phyloP scores from a whole-genome alignment of 1,140 invertebrate species.

The Drosophila grimshawi region DNA sequence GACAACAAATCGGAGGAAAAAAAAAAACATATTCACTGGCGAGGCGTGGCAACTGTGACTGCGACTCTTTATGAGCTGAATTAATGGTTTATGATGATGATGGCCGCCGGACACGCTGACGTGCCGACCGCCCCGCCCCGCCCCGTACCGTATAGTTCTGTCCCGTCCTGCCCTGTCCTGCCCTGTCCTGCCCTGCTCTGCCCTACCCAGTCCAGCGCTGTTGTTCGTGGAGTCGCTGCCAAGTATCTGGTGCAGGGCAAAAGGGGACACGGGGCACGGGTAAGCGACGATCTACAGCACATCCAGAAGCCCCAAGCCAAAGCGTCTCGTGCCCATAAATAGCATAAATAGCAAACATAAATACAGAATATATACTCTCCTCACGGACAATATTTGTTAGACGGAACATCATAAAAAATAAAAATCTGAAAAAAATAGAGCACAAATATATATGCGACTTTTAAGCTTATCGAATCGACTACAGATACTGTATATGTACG shows the following conservation, averaged over 20 bases:
- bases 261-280: neutral
- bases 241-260: constrained; percentile 4
- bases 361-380: constrained; percentile 3
- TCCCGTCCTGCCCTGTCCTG: too few species aligned
- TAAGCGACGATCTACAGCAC: neutral
- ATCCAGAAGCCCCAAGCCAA: neutral
- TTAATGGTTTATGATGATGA: constrained; percentile 75
- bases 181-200: too few species aligned
- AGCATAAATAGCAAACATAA: neutral
- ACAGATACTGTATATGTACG: too few species aligned
- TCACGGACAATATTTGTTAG: too few species aligned
- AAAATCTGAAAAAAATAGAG: too few species aligned
- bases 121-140: constrained; percentile 26
- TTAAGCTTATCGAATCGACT: too few species aligned
- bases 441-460: too few species aligned
- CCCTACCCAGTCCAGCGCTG: too few species aligned
- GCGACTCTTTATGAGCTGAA: constrained; percentile 65
- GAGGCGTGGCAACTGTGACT: constrained; percentile 45
- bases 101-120: constrained; percentile 41
- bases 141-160: constrained; percentile 8
- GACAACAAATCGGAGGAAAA: neutral
- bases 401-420: too few species aligned
- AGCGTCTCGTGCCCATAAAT: constrained; percentile 63
- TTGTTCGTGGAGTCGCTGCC: neutral
- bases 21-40: constrained; percentile 19